Base-by-base conservation (phyloP, 2,113 vertebrate genomes). In the Leptobrachium leishanense region DNA sequence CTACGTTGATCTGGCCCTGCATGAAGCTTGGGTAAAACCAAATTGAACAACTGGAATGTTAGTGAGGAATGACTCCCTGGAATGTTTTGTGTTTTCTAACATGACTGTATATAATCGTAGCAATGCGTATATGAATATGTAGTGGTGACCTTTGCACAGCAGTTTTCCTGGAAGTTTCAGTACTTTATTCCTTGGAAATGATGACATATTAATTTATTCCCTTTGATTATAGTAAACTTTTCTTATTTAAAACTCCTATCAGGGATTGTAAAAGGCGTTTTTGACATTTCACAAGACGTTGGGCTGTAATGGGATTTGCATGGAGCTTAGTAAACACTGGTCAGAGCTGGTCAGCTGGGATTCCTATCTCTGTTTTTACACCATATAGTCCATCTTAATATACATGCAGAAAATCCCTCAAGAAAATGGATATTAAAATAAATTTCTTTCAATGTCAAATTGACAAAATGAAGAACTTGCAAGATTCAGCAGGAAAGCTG, bases 211-310 rank as follows among this genome's bases (percentile, higher is more conserved):
- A 1, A 54, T 8, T 8, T 54, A 54, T 54, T 54, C 50, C 20
- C 20, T 31, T 31, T 31, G 20, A 31, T 31, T 31, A 31, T 31
- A 31, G 20, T 31, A 53, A 71, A 71, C 2, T 13, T 69, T 42
- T 41, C 5, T 75, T 46, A 20, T 57, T 10, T 44, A 54, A 46
- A 13, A 31, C 41, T 46, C 41, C 54, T 12, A 53, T 40, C 9
- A 9, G 67, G 41, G 13, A 59, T 57, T 77, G 62, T 75, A 65
- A 31, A 62, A 2, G 12, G 63, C 13, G 44, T 66, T 20, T 69
- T 59, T 62, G 76, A 77, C 76, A 63, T 71, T 77, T 77, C 59
- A 4, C n/a, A 62, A n/a, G 68, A 77, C 53, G 63, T 78, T 72
- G 76, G 31, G 57, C 20, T 65, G 43, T 78, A 72, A 72, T 64